Percentiles rank a stretch among this genome's conserved stretches.
These are phyloP conservation scores for Heterohyrax brucei DNA, from an alignment of 2,797 vertebrate genomes.

Conservation along the genomic window DNA sequence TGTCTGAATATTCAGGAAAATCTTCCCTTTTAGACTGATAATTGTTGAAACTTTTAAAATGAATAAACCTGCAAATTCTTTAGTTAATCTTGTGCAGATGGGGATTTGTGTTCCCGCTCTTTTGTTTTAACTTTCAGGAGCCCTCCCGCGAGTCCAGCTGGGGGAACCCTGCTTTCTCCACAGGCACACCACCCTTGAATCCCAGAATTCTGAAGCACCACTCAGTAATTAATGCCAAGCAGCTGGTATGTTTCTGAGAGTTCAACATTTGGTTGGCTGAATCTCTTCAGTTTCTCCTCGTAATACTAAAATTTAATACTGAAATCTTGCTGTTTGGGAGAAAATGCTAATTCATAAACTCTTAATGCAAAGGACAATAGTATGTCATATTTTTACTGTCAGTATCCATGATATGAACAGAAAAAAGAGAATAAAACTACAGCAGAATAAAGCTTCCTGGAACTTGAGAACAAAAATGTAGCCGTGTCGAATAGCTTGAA, in stretches of 20 bases:
- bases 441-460: not conserved
- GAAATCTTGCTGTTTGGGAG: not conserved
- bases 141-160: not conserved
- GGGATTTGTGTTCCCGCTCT: not conserved
- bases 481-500: not conserved
- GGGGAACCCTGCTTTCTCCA: not conserved
- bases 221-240: not conserved
- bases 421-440: not conserved
- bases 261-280: not conserved
- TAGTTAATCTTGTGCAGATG: not conserved
- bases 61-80: not conserved
- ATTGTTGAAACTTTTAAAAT: not conserved
- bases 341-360: not conserved
- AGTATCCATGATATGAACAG: not conserved
- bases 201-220: not conserved
- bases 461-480: not conserved
- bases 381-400: not conserved
- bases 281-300: not conserved
- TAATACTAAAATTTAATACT: conserved; percentile 23
- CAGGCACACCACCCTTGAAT: not conserved
- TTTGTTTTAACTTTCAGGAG: conserved; percentile 11
- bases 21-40: not conserved
- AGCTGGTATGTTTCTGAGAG: not conserved
- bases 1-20: not conserved
- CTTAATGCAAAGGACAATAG: not conserved